A percentile compares a stretch with the other conserved stretches of the same genome.
Evolutionary conservation across 2,113 vertebrate genomes (phyloP).

Genomic region (Onychostoma macrolepis): DNA sequence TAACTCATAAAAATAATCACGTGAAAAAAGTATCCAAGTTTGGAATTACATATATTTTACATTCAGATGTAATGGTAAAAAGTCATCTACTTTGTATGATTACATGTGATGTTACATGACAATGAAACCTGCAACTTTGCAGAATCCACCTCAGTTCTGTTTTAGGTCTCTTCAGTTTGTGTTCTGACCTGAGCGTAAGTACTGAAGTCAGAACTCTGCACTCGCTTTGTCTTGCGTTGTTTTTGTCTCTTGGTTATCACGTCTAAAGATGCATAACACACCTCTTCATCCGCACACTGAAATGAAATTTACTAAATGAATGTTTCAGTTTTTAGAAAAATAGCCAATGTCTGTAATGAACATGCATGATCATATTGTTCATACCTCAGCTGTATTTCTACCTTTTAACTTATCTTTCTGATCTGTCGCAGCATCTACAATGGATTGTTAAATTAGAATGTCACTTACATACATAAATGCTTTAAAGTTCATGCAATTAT

Average conservation of each 20-base stretch:
- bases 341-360: too few relatives aligned
- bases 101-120: background rate
- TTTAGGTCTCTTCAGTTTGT: background rate
- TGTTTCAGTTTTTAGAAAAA: background rate
- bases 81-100: background rate
- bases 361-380: background rate
- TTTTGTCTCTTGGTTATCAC: background rate
- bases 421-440: background rate
- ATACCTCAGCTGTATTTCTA: conserved; percentile 2
- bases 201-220: background rate
- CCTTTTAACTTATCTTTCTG: background rate
- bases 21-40: background rate
- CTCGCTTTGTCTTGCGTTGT: background rate
- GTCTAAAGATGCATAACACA: conserved; percentile 20
- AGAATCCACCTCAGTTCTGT: background rate
- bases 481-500: background rate
- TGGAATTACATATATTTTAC: background rate
- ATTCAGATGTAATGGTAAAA: background rate
- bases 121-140: background rate
- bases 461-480: background rate
- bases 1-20: background rate
- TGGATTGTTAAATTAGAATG: background rate
- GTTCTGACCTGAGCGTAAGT: conserved; percentile 26
- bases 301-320: background rate
- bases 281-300: background rate